phyloP scores from a whole-genome alignment of 2,797 vertebrate species.

The Xerus rutilus region DNA sequence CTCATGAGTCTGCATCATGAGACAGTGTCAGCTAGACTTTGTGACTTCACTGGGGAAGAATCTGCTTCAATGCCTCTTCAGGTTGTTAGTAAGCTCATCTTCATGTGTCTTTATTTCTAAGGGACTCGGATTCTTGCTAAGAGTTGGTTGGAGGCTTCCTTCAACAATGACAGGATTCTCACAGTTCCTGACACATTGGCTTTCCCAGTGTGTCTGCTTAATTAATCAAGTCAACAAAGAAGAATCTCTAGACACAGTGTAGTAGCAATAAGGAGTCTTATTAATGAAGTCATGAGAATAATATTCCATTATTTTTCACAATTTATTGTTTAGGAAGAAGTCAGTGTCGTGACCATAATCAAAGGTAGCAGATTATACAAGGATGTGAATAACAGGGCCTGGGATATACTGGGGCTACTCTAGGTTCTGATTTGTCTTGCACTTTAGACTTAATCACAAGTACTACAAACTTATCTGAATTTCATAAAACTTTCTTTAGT shows the following conservation, averaged over 20 bases:
- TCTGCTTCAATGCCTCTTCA: neutral
- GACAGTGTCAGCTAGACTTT: neutral
- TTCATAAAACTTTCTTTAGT: neutral
- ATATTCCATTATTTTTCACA: neutral
- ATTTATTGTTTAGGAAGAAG: neutral
- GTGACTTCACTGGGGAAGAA: neutral
- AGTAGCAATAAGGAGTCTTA: neutral
- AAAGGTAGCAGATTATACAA: neutral
- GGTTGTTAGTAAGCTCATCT: neutral
- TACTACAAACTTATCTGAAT: neutral
- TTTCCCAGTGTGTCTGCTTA: neutral
- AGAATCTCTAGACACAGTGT: neutral
- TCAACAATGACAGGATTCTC: neutral
- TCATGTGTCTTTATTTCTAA: neutral
- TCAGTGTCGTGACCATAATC: neutral
- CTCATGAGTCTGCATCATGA: neutral
- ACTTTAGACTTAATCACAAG: neutral
- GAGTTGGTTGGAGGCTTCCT: neutral
- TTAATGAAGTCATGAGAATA: neutral
- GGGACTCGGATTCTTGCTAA: neutral
- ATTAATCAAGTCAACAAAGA: neutral
- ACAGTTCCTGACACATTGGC: accelerated
- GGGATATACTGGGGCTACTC: neutral
- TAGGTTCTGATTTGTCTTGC: neutral
- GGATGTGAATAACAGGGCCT: neutral